Percentiles rank a stretch among this genome's conserved stretches.
Conservation (phyloP, 2,113 vertebrate genomes). For the Alligator sinensis region DNA sequence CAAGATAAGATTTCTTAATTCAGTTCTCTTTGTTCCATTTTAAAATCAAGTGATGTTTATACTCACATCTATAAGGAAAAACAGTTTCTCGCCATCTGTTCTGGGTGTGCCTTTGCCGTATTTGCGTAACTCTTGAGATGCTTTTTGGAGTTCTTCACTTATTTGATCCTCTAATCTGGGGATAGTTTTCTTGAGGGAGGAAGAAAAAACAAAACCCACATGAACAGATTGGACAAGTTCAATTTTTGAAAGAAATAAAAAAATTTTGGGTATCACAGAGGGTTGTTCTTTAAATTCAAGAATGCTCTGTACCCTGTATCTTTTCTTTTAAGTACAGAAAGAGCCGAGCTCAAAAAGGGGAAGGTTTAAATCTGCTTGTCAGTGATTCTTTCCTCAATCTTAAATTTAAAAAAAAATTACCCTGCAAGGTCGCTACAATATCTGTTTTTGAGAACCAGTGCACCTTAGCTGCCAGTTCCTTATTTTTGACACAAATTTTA, state of each 20-base stretch:
- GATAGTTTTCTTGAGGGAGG: conserved; percentile 70
- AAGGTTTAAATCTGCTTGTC: not conserved
- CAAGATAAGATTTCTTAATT: not conserved
- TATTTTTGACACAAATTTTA: not conserved
- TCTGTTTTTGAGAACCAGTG: not conserved
- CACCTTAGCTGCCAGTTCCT: not conserved
- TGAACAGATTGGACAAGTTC: not conserved
- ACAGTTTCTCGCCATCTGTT: conserved; percentile 21
- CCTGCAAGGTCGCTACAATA: not conserved
- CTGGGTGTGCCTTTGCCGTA: not conserved
- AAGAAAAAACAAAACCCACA: not conserved
- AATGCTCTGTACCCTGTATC: not conserved
- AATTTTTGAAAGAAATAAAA: not conserved
- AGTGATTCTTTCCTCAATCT: not conserved
- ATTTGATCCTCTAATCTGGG: conserved; percentile 70
- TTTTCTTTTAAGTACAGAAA: too few species aligned
- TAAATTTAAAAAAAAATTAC: not conserved
- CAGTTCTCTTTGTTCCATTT: not conserved
- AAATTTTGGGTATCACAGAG: not conserved
- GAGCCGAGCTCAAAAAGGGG: not conserved
- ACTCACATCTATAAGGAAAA: conserved; percentile 76
- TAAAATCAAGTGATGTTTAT: not conserved
- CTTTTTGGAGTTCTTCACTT: conserved; percentile 27
- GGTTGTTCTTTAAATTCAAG: not conserved
- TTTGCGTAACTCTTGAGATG: conserved; percentile 43